Conservation (phyloP, 2,113 vertebrate species). For the Sturnus vulgaris region DNA sequence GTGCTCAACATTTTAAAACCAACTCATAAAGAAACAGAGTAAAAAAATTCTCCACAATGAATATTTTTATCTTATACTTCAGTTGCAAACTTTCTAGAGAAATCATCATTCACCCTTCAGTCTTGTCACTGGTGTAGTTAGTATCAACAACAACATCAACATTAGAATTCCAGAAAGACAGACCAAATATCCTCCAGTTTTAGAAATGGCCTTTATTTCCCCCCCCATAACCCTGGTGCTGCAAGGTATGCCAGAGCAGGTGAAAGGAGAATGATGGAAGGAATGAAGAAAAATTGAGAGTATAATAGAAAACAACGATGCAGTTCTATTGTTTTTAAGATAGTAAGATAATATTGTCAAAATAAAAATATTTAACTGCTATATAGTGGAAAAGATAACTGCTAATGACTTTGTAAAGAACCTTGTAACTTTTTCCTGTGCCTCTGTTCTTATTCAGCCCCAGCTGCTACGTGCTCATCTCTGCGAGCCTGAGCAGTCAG, state of each 20-base stretch:
- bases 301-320: background rate
- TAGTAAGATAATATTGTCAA: background rate
- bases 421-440: background rate
- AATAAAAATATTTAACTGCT: background rate
- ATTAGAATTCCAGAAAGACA: background rate
- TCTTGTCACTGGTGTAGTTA: background rate
- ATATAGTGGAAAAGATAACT: background rate
- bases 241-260: background rate
- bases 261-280: background rate
- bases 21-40: background rate
- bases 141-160: background rate
- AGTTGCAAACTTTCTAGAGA: background rate
- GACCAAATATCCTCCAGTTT: background rate
- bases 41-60: background rate
- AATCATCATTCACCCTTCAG: background rate
- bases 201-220: background rate
- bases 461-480: background rate
- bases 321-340: background rate
- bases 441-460: background rate
- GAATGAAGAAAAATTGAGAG: background rate
- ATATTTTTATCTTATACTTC: background rate
- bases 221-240: background rate
- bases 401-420: background rate
- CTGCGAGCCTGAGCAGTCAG: background rate
- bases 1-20: background rate